A percentile compares a stretch with the other conserved stretches of the same genome.
These are phyloP conservation scores for Rhagophthalmus giganteus DNA, from an alignment of 2,888 invertebrate species.

Conservation along the genomic window DNA sequence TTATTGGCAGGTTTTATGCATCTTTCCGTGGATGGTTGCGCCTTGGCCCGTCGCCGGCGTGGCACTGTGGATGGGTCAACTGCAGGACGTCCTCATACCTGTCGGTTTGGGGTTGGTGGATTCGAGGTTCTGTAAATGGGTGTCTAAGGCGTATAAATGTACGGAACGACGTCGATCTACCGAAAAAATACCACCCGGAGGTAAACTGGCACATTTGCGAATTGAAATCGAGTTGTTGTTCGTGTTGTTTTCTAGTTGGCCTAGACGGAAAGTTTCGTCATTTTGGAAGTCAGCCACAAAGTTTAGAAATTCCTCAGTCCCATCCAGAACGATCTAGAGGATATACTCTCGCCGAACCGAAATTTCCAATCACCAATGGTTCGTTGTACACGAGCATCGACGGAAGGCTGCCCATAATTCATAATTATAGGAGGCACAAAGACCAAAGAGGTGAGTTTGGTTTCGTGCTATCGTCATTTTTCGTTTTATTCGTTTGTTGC, in stretches of 20 bases:
- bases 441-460: slow-evolving; percentile 42
- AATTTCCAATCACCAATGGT: slow-evolving; percentile 64
- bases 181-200: slow-evolving; percentile 56
- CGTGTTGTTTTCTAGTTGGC: slow-evolving; percentile 51
- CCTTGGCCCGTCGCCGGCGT: slow-evolving; percentile 61
- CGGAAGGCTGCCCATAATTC: slow-evolving; percentile 59
- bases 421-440: slow-evolving; percentile 55
- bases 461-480: slow-evolving; percentile 1
- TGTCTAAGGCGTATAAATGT: slow-evolving; percentile 58
- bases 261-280: slow-evolving; percentile 64
- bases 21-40: slow-evolving; percentile 57
- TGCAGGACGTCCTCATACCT: slow-evolving; percentile 62
- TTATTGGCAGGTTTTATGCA: slow-evolving; percentile 58
- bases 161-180: slow-evolving; percentile 43
- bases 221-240: slow-evolving; percentile 2
- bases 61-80: slow-evolving; percentile 61
- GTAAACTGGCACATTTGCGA: slow-evolving; percentile 9
- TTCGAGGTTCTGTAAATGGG: slow-evolving; percentile 61
- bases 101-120: slow-evolving; percentile 62
- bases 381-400: slow-evolving; percentile 59
- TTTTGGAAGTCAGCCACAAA: slow-evolving; percentile 56
- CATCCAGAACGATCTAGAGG: slow-evolving; percentile 35
- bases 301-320: slow-evolving; percentile 46
- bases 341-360: slow-evolving; percentile 55
- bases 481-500: background rate